Conservation (phyloP, 2,888 invertebrate species). For the Calameuta filiformis region DNA sequence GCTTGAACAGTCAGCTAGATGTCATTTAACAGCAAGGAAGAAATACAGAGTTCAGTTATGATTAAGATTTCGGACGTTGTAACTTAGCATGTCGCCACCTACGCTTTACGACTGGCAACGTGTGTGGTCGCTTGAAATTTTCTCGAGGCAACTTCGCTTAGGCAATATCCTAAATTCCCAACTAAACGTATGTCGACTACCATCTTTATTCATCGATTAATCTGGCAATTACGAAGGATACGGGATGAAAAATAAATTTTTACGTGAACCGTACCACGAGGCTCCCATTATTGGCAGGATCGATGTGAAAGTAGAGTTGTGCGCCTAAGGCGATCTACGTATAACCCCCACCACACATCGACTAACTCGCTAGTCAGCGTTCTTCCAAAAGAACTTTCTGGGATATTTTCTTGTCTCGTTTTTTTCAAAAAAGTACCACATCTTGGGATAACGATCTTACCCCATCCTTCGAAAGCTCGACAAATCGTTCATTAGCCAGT, state of each 20-base stretch:
- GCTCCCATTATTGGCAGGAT: background rate
- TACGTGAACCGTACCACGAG: background rate
- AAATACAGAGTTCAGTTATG: background rate
- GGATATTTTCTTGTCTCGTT: background rate
- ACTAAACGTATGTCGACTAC: background rate
- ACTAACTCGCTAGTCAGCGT: background rate
- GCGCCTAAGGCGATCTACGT: background rate
- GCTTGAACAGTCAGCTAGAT: background rate
- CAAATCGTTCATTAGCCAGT: background rate
- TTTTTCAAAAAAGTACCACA: background rate
- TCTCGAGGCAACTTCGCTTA: background rate
- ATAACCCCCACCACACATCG: background rate
- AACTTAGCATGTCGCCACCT: background rate
- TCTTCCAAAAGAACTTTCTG: background rate
- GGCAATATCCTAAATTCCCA: background rate
- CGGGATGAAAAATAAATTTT: background rate
- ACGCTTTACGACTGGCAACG: background rate
- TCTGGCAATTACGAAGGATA: background rate
- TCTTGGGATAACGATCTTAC: background rate
- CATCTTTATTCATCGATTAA: conserved; percentile 2
- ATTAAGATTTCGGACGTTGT: conserved; percentile 1
- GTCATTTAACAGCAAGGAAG: background rate
- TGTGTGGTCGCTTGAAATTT: background rate
- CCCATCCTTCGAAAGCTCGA: background rate
- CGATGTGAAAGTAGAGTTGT: background rate